Percentiles rank a stretch among this genome's conserved stretches.
These are phyloP conservation scores for Hexactinellida sp. DNA, from an alignment of 37 sponge, comb jelly and placozoan genomes.

Conservation along the genomic window DNA sequence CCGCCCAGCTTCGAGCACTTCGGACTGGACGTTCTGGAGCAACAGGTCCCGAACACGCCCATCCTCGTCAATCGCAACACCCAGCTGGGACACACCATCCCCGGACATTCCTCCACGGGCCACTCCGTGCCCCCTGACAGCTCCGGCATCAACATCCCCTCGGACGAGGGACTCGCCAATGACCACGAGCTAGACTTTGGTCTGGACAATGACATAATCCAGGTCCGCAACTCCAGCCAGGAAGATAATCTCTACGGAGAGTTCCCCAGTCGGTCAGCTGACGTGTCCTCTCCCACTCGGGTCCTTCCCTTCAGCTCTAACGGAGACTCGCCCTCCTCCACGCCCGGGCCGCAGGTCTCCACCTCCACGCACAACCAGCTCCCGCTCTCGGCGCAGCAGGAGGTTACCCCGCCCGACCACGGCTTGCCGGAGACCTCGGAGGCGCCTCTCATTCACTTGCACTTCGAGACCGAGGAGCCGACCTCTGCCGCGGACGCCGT, in stretches of 20 bases:
- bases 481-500: not conserved
- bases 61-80: not conserved
- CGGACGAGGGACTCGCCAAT: not conserved
- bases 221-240: not conserved
- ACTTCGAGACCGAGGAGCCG: not conserved
- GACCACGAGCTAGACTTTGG: not conserved
- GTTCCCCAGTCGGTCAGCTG: not conserved
- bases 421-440: not conserved
- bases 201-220: not conserved
- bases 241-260: slow-evolving; percentile 11
- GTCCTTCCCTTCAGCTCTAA: not conserved
- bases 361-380: not conserved
- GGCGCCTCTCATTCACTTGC: not conserved
- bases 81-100: not conserved
- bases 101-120: not conserved
- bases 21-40: not conserved
- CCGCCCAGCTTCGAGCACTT: not conserved
- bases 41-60: not conserved
- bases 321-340: not conserved
- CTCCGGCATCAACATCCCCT: not conserved
- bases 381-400: not conserved
- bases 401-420: not conserved
- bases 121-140: slow-evolving; percentile 6
- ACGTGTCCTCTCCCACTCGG: not conserved
- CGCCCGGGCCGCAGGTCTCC: slow-evolving; percentile 2